These are phyloP conservation scores for Cephus pulcher DNA, from an alignment of 2,888 invertebrate species.

Conservation along the genomic window DNA sequence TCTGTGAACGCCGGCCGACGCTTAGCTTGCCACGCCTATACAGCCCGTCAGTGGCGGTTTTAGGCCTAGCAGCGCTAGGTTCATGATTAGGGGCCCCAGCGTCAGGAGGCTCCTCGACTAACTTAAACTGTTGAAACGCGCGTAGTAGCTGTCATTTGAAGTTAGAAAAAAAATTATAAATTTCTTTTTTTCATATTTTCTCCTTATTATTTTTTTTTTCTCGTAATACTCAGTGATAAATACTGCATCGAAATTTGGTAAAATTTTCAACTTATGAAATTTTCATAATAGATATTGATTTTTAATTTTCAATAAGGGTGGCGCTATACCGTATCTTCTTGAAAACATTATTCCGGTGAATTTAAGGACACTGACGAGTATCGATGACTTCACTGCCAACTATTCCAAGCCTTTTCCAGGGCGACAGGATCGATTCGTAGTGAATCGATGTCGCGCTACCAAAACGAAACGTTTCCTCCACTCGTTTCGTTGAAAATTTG, in stretches of 20 bases:
- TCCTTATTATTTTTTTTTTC: not conserved
- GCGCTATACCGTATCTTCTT: not conserved
- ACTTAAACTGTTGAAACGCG: not conserved
- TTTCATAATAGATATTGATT: not conserved
- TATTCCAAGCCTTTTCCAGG: not conserved
- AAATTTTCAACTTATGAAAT: not conserved
- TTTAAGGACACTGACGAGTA: not conserved
- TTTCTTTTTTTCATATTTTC: not conserved
- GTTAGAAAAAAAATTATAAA: not conserved
- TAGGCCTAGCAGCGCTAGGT: slow-evolving; percentile 44
- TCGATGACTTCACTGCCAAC: not conserved
- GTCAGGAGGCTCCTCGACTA: slow-evolving; percentile 8
- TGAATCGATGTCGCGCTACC: slow-evolving; percentile 3
- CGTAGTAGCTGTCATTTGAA: not conserved
- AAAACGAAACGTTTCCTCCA: not conserved
- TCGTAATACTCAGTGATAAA: not conserved
- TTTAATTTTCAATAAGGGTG: not conserved
- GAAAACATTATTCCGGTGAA: not conserved
- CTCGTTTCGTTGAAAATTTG: not conserved
- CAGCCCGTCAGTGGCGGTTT: slow-evolving; percentile 49
- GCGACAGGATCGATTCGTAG: slow-evolving; percentile 2
- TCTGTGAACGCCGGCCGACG: slow-evolving; percentile 19
- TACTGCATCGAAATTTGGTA: not conserved
- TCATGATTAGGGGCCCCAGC: slow-evolving; percentile 37
- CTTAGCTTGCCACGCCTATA: slow-evolving; percentile 13